Evolutionary conservation across 2,113 vertebrate species (phyloP).

Genomic region (Steatornis caripensis): DNA sequence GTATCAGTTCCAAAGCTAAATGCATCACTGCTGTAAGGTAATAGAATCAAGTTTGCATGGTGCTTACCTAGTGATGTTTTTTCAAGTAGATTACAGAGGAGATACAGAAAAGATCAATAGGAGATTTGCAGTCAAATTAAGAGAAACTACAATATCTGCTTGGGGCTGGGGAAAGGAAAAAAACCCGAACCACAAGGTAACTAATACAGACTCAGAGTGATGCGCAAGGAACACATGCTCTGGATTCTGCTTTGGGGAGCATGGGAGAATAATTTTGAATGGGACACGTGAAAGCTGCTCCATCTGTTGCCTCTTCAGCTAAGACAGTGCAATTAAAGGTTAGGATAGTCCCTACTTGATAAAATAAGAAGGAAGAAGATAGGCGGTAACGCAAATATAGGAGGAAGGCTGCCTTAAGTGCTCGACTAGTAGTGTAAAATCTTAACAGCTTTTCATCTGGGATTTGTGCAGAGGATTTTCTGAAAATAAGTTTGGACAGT

Average conservation of each 20-base stretch:
- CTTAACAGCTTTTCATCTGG: not conserved
- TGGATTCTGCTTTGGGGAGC: not conserved
- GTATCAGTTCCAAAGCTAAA: not conserved
- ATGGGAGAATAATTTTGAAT: not conserved
- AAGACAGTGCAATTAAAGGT: not conserved
- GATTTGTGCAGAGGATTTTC: constrained; percentile 23
- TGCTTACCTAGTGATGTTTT: not conserved
- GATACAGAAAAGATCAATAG: not conserved
- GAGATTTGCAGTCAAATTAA: not conserved
- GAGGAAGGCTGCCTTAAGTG: not conserved
- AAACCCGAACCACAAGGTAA: not conserved
- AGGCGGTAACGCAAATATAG: not conserved
- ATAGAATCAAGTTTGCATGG: not conserved
- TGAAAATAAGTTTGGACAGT: not conserved
- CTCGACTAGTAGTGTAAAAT: not conserved
- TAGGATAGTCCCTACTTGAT: not conserved
- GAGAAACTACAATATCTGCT: not conserved
- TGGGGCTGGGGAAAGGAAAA: not conserved
- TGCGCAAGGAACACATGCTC: not conserved
- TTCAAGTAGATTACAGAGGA: not conserved
- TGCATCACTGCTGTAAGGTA: not conserved
- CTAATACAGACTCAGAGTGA: not conserved
- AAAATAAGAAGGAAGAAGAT: not conserved
- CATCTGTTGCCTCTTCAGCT: not conserved
- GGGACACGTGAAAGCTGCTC: not conserved